phyloP scores from a whole-genome alignment of 2,888 invertebrate genomes.

The Crioceris asparagi region DNA sequence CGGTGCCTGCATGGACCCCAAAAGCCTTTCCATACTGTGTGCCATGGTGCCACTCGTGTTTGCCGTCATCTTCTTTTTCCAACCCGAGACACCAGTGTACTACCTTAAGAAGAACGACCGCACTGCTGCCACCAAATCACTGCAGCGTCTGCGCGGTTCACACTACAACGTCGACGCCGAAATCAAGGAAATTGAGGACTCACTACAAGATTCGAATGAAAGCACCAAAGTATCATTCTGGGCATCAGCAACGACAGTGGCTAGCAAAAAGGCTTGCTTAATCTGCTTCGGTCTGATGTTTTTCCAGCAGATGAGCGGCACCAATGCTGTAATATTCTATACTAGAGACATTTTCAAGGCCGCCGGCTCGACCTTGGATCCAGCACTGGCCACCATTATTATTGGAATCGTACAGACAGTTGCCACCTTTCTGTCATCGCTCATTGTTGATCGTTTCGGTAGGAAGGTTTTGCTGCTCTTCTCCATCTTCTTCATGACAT shows the following conservation, averaged over 20 bases:
- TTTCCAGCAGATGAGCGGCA: slow-evolving; percentile 77
- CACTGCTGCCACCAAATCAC: slow-evolving; percentile 55
- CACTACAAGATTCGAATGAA: slow-evolving; percentile 9
- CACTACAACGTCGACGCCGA: slow-evolving; percentile 58
- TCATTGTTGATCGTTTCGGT: slow-evolving; percentile 72
- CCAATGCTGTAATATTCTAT: slow-evolving; percentile 77
- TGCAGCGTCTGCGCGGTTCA: slow-evolving; percentile 64
- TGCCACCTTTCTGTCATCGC: slow-evolving; percentile 61
- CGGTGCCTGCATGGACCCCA: slow-evolving; percentile 47
- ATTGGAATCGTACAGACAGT: slow-evolving; percentile 72
- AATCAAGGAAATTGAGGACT: slow-evolving; percentile 22
- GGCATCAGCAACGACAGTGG: slow-evolving; percentile 17
- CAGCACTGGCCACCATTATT: slow-evolving; percentile 57
- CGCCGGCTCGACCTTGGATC: slow-evolving; percentile 48
- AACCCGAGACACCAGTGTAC: slow-evolving; percentile 80
- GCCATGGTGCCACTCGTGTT: slow-evolving; percentile 58
- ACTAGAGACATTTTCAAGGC: slow-evolving; percentile 58
- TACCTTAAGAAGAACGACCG: slow-evolving; percentile 52
- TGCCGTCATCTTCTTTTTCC: slow-evolving; percentile 60
- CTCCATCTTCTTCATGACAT: slow-evolving; percentile 59
- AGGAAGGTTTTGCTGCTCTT: slow-evolving; percentile 62
- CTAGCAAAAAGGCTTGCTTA: slow-evolving; percentile 46
- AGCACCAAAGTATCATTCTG: slow-evolving; percentile 11
- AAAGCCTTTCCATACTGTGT: slow-evolving; percentile 54
- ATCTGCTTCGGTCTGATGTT: slow-evolving; percentile 75